Percentiles rank a stretch among this genome's conserved stretches.
These are phyloP conservation scores for Pterocles gutturalis DNA, from an alignment of 2,113 vertebrate genomes.

Conservation along the genomic window DNA sequence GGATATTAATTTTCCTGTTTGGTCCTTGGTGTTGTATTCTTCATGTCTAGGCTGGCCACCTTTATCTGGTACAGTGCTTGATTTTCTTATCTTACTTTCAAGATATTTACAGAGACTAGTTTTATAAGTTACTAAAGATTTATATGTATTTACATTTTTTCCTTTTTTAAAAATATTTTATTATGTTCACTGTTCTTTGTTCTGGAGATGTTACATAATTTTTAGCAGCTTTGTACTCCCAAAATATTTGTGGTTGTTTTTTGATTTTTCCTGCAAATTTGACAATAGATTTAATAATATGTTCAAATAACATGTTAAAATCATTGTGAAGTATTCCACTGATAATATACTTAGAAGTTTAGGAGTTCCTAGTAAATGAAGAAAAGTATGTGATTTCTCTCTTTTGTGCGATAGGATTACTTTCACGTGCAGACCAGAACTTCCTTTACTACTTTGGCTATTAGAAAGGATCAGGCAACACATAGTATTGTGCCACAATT, in stretches of 20 bases:
- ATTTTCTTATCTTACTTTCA: not conserved
- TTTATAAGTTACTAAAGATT: not conserved
- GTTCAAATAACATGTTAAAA: not conserved
- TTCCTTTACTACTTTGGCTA: not conserved
- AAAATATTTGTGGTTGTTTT: not conserved
- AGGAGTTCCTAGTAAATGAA: not conserved
- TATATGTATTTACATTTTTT: not conserved
- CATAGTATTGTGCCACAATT: not conserved
- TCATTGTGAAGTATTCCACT: not conserved
- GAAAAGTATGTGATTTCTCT: not conserved
- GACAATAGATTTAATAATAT: not conserved
- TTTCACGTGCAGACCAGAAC: not conserved
- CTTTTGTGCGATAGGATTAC: not conserved
- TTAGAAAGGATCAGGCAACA: not conserved
- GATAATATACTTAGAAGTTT: not conserved
- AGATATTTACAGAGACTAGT: not conserved
- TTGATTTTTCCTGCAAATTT: not conserved
- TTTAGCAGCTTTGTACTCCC: not conserved
- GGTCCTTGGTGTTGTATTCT: not conserved
- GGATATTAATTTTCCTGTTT: not conserved
- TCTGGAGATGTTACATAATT: not conserved
- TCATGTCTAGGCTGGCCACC: accelerated
- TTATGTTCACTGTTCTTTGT: not conserved
- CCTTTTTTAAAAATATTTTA: not conserved
- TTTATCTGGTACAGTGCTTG: not conserved